Conservation (phyloP, 2,113 vertebrate species). For the Silurus glanis region DNA sequence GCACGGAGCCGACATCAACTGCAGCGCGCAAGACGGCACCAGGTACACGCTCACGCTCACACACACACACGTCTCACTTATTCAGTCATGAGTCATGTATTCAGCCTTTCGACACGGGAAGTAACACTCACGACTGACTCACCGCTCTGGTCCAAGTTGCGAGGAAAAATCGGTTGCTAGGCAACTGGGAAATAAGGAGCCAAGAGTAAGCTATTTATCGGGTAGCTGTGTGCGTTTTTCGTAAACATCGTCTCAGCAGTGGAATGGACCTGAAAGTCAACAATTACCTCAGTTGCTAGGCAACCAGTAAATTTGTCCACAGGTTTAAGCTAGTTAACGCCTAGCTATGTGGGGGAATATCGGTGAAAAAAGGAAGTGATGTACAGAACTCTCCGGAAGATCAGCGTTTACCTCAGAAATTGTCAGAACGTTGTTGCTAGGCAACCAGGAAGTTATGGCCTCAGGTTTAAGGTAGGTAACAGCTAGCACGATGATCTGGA, state of each 20-base stretch:
- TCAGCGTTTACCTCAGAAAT: background rate
- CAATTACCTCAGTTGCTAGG: background rate
- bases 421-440: background rate
- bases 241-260: too few species aligned
- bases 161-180: background rate
- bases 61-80: background rate
- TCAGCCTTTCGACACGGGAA: background rate
- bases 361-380: too few species aligned
- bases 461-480: background rate
- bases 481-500: background rate
- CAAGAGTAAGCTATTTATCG: background rate
- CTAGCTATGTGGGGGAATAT: background rate
- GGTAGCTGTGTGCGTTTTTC: background rate
- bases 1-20: conserved; percentile 92
- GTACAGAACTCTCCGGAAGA: background rate
- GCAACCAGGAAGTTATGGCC: background rate
- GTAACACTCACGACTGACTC: background rate
- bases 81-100: conserved; percentile 4
- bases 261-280: background rate
- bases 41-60: conserved; percentile 70
- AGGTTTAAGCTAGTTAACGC: background rate
- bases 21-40: conserved; percentile 94
- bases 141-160: background rate
- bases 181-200: background rate
- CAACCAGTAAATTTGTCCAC: background rate